Evolutionary conservation across 1,140 invertebrate species (phyloP).

Genomic region (Megalonaias nervosa): DNA sequence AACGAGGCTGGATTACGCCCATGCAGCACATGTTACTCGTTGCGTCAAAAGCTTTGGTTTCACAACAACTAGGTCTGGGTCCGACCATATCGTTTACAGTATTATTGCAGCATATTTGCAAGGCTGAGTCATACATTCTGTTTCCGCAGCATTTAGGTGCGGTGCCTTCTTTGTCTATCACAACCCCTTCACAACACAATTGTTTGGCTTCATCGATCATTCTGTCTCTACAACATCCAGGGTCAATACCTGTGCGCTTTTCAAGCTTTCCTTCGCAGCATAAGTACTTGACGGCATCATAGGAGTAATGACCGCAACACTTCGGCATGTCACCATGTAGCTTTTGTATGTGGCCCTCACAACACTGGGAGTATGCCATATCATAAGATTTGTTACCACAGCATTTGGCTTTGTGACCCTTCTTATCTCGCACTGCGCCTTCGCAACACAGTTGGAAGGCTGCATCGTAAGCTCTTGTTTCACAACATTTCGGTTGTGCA

Average conservation of each 20-base stretch:
- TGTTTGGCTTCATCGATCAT: slow-evolving; percentile 19
- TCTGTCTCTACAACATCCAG: slow-evolving; percentile 21
- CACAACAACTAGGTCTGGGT: slow-evolving; percentile 27
- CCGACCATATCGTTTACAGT: slow-evolving; percentile 18
- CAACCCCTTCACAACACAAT: slow-evolving; percentile 29
- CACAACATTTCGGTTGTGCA: slow-evolving; percentile 34
- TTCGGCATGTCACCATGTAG: slow-evolving; percentile 18
- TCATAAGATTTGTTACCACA: slow-evolving; percentile 30
- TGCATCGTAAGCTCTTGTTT: slow-evolving; percentile 20
- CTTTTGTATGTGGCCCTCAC: slow-evolving; percentile 30
- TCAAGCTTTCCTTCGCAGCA: slow-evolving; percentile 25
- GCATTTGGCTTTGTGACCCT: slow-evolving; percentile 27
- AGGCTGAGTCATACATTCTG: slow-evolving; percentile 20
- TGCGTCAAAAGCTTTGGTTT: slow-evolving; percentile 25
- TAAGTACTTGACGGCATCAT: slow-evolving; percentile 24
- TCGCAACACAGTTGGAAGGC: slow-evolving; percentile 32
- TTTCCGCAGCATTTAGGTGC: slow-evolving; percentile 26
- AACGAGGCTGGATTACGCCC: slow-evolving; percentile 18
- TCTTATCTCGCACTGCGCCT: slow-evolving; percentile 18
- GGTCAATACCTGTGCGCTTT: slow-evolving; percentile 16
- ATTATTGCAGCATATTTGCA: slow-evolving; percentile 23
- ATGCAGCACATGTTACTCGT: slow-evolving; percentile 28
- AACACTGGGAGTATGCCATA: slow-evolving; percentile 28
- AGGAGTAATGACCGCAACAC: slow-evolving; percentile 23
- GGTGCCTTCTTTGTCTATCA: slow-evolving; percentile 14